Base-by-base conservation (phyloP, 2,888 invertebrate species). In the Julus scanicus region DNA sequence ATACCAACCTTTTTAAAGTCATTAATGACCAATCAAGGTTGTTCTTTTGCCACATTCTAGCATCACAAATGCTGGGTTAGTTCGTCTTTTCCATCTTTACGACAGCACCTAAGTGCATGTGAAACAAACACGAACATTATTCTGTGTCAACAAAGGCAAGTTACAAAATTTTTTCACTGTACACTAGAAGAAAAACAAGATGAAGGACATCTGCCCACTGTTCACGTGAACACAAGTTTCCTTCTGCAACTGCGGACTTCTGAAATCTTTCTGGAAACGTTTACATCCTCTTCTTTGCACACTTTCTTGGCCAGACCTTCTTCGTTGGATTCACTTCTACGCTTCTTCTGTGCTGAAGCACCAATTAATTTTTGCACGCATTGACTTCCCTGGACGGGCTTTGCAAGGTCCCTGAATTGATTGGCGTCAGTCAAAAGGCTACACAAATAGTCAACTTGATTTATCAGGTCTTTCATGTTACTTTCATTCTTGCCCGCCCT, bases 211-310 rank as follows among this genome's bases (percentile, higher is more conserved):
- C 90, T 92, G 93, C 86, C 93, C 93, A 83, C 93, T 93, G 89
- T 94, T 93, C n/a, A 94, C 93, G 90, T 94, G 94, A 15, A 94
- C 91, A 90, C 94, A 94, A 29, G 94, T 63, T n/a, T n/a, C 4
- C 63, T 20, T 3, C 63, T 63, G 71, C 57, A 39, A n/a, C n/a
- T n/a, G 15, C 86, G 37, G n/a, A 20, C 20, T 63, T n/a, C 63
- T 5, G 17, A n/a, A 4, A 8, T 63, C n/a, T 63, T 63, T 20
- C 63, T 63, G n/a, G 20, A n/a, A 3, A 17, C 63, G 3, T 8
- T n/a, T 3, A 20, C 13, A 13, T 53, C 15, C 2, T 53, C 53
- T 13, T 15, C 15, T 15, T 13, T 15, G 15, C 63, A n/a, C 20
- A n/a, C 2, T n/a, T 63, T 63, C 20, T 17, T 63, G 17, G n/a